Conservation (phyloP, 1,140 invertebrate species). For the Achatina immaculata region DNA sequence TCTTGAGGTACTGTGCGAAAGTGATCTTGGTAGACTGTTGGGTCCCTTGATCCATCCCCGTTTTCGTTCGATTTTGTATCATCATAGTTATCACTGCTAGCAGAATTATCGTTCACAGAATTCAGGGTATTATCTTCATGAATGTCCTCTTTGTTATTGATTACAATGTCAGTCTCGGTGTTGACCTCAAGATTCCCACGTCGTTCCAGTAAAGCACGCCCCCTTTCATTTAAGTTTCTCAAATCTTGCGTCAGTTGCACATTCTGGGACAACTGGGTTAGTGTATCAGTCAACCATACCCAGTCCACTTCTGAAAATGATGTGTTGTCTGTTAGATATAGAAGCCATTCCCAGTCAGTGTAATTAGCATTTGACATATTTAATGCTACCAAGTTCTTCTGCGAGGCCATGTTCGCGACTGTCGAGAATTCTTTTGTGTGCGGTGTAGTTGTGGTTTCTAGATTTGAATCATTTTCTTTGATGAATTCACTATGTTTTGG, state of each 20-base stretch:
- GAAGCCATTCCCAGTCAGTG: not conserved
- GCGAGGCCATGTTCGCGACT: too few species aligned
- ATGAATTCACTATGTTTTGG: not conserved
- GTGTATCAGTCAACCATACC: not conserved
- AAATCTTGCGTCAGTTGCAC: not conserved
- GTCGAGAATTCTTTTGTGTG: not conserved
- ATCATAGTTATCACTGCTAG: not conserved
- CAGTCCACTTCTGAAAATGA: not conserved
- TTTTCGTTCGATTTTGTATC: too few species aligned
- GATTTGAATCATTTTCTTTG: not conserved
- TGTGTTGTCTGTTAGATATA: not conserved
- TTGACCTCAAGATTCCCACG: not conserved
- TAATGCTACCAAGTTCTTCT: not conserved
- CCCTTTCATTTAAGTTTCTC: conserved; percentile 6
- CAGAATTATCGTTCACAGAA: not conserved
- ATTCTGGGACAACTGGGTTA: not conserved
- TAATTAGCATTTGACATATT: not conserved
- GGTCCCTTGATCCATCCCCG: too few species aligned
- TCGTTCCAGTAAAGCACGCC: too few species aligned
- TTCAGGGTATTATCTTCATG: not conserved
- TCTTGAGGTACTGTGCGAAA: too few species aligned
- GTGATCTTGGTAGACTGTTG: too few species aligned
- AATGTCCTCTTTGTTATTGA: not conserved
- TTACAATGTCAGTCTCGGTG: not conserved
- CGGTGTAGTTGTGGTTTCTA: too few species aligned